Percentiles rank a stretch among this genome's conserved stretches.
Evolutionary conservation across 1,140 invertebrate species (phyloP).

Genomic region (Microplitis demolitor): DNA sequence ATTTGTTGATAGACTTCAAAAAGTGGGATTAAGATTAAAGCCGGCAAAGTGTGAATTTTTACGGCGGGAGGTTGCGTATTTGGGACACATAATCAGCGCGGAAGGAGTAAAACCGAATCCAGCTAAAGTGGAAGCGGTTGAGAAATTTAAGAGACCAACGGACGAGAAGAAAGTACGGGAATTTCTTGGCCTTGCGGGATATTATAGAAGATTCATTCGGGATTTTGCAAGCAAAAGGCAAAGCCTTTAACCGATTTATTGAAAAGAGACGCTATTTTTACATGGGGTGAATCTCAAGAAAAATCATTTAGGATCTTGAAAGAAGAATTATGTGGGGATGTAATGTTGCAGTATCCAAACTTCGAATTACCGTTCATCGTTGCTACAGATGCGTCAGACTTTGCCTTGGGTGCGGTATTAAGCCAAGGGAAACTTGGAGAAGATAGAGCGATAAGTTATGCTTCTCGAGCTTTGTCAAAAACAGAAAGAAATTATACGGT

Average conservation of each 20-base stretch:
- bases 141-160: not conserved
- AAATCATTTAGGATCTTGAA: not conserved
- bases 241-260: not conserved
- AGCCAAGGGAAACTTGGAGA: constrained; percentile 29
- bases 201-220: constrained; percentile 7
- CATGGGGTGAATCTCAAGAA: not conserved
- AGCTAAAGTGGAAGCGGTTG: not conserved
- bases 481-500: not conserved
- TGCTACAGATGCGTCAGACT: constrained; percentile 29
- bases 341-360: constrained; percentile 35
- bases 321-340: constrained; percentile 21
- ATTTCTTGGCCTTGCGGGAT: constrained; percentile 3
- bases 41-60: constrained; percentile 9
- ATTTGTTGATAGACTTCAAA: not conserved
- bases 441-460: constrained; percentile 37
- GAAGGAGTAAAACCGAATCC: not conserved
- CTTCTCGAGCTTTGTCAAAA: not conserved
- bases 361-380: constrained; percentile 36
- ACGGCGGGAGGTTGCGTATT: not conserved
- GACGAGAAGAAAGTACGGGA: not conserved
- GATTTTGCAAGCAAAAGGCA: constrained; percentile 2
- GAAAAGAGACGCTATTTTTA: not conserved
- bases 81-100: not conserved
- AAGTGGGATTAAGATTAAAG: not conserved
- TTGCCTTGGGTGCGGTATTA: constrained; percentile 32